Evolutionary conservation across 1,140 invertebrate species (phyloP).

Genomic region (Helicoverpa zea): DNA sequence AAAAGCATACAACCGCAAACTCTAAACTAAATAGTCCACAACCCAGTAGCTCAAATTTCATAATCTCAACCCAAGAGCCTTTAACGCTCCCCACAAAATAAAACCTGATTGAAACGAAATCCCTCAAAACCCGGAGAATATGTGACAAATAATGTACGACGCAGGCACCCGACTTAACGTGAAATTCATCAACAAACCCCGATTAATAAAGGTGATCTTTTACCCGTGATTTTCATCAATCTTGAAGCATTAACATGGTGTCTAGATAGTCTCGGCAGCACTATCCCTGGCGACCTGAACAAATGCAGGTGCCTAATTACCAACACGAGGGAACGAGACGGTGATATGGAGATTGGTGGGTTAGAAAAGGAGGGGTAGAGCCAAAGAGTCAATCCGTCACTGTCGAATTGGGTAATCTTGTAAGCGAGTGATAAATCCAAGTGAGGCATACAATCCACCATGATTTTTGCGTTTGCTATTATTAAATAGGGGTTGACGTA

Average conservation of each 20-base stretch:
- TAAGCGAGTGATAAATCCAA: constrained; percentile 73
- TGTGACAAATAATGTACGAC: constrained; percentile 29
- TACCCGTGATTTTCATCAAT: constrained; percentile 69
- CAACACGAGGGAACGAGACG: constrained; percentile 59
- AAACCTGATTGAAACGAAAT: constrained; percentile 39
- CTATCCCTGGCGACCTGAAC: constrained; percentile 75
- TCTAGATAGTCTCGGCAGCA: constrained; percentile 73
- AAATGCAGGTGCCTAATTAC: constrained; percentile 82
- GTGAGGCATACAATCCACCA: constrained; percentile 60
- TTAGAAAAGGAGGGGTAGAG: constrained; percentile 56
- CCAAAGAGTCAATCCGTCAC: constrained; percentile 76
- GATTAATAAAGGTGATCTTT: constrained; percentile 54
- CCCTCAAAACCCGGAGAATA: constrained; percentile 31
- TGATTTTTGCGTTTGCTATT: constrained; percentile 70
- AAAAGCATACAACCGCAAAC: no score
- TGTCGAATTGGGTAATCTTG: constrained; percentile 78
- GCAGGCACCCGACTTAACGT: constrained; percentile 23
- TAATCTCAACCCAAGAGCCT: background rate
- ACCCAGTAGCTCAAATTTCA: background rate
- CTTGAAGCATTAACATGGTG: constrained; percentile 74
- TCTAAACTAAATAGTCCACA: background rate
- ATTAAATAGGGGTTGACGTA: constrained; percentile 66
- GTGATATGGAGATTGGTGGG: constrained; percentile 34
- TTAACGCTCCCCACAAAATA: background rate
- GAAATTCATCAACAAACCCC: constrained; percentile 43